Evolutionary conservation across 2,888 invertebrate genomes (phyloP), one percentile per base, ranked within the genome.

Genomic region (Oxyteleia sp.): DNA sequence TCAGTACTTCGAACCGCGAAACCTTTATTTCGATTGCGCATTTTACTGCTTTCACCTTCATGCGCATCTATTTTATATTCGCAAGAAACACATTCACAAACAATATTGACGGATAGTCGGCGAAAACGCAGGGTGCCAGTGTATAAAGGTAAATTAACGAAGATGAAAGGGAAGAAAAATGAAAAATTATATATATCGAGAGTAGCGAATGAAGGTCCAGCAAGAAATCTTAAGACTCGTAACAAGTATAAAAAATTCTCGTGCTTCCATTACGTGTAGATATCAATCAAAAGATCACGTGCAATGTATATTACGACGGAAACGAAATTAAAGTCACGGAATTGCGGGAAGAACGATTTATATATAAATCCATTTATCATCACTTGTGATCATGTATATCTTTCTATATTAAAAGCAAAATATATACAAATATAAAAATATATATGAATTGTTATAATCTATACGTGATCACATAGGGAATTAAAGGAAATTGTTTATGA

Each of bases 171-270:
- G 20, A 16, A 16, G 41, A 29, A 45, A 32, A 18, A 51, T 38
- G 7, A 23, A 2, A 72, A 53, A 74, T 49, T 55, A 63, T 63
- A 71, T 49, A 63, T 63, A 71, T 49, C 41, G 55, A 20, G 53
- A 29, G 43, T 38, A 16, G 35, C 20, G 10, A 20, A 61, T 20
- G 35, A 23, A 20, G 35, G 66, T 57, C 59, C 41, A 66, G 38
- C 57, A 81, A 74, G 68, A 72, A 74, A 81, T 61, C 80, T 81
- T 81, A 81, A 81, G 74, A 81, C 80, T 74, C 80, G 72, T 61
- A 64, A 53, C 35, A 71, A 71, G 41, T 79, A 45, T 64, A 59
- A 74, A 57, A 68, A 72, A 80, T 66, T 74, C 45, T 74, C 38
- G 80, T 68, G 80, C 80, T 81, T 81, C 80, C 72, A 81, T 59